Evolutionary conservation across 2,797 vertebrate species (phyloP).

Genomic region (Enteromius thamalakanensis): DNA sequence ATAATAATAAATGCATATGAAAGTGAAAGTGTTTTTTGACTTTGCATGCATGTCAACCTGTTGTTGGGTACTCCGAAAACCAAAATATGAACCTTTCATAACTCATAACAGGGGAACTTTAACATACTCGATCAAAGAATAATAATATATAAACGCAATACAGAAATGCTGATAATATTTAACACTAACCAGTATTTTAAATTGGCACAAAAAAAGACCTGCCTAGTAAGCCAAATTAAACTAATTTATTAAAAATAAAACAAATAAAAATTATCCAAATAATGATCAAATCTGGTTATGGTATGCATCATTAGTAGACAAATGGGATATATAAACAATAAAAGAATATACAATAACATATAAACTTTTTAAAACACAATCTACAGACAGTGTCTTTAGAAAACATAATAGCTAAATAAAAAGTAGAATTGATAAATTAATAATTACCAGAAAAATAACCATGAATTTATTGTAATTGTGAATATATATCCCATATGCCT

Average conservation of each 20-base stretch:
- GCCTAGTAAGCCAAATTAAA: neutral
- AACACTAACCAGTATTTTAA: neutral
- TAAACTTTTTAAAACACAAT: too few relatives aligned
- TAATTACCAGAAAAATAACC: too few relatives aligned
- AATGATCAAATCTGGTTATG: neutral
- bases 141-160: neutral
- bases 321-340: neutral
- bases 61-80: too few relatives aligned
- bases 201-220: neutral
- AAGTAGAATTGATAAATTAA: too few relatives aligned
- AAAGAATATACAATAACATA: neutral
- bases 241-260: neutral
- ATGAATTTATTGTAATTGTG: too few relatives aligned
- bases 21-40: too few relatives aligned
- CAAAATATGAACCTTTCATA: too few relatives aligned
- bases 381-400: neutral
- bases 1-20: too few relatives aligned
- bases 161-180: neutral
- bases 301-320: neutral
- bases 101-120: too few relatives aligned
- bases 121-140: neutral
- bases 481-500: neutral
- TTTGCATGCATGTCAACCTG: too few relatives aligned
- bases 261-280: neutral
- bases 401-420: neutral